phyloP scores from a whole-genome alignment of 2,797 vertebrate genomes.

The Mormyrops boulengeri region DNA sequence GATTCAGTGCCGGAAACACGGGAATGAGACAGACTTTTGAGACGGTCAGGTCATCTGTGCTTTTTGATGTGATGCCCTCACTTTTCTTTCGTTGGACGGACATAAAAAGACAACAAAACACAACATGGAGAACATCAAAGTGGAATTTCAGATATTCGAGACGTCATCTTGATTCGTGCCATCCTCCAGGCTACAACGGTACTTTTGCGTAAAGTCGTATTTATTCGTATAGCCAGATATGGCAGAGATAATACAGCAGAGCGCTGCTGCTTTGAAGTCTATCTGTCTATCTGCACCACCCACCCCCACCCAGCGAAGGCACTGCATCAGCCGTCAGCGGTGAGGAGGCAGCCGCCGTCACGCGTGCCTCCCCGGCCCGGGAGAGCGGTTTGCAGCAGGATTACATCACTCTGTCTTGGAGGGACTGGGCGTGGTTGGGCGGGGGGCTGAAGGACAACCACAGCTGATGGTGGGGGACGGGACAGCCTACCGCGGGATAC shows the following conservation, averaged over 20 bases:
- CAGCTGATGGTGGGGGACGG: not conserved
- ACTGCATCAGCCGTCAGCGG: not conserved
- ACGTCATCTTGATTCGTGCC: not conserved
- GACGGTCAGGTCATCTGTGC: not conserved
- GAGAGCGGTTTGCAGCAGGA: not conserved
- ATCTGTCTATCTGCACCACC: not conserved
- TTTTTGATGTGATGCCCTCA: not conserved
- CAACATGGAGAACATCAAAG: not conserved
- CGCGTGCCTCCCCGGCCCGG: not conserved
- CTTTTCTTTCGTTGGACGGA: not conserved
- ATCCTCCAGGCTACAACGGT: not conserved
- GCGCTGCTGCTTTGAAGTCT: not conserved
- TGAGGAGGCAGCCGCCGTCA: not conserved
- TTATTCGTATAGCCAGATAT: not conserved
- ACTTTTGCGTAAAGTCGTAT: not conserved
- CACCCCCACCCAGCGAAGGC: not conserved
- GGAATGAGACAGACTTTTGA: not conserved
- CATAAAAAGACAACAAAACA: not conserved
- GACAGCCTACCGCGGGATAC: not conserved
- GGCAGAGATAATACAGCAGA: not conserved
- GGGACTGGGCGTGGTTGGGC: not conserved
- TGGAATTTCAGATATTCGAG: not conserved
- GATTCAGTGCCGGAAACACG: not conserved
- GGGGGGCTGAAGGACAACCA: not conserved
- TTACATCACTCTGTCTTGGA: not conserved